Conservation (phyloP, 2,113 vertebrate species). For the Rousettus leschenaultii region DNA sequence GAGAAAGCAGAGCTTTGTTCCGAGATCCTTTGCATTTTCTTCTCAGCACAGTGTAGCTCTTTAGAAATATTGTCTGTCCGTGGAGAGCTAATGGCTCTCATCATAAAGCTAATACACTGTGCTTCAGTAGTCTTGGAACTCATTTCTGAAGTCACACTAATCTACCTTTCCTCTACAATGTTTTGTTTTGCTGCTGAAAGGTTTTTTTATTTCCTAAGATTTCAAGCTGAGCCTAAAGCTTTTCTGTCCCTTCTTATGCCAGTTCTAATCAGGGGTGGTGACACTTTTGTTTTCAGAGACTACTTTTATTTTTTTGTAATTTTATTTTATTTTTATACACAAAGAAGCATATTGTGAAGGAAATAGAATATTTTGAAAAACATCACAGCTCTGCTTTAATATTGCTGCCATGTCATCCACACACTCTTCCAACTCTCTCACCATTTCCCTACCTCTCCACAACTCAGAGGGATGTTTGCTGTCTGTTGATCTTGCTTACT, state of each 20-base stretch:
- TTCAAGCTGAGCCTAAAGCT: constrained; percentile 36
- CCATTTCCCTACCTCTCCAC: background rate
- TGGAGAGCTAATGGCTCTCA: constrained; percentile 57
- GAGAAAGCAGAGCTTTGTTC: constrained; percentile 43
- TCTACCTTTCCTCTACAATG: constrained; percentile 38
- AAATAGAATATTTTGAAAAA: background rate
- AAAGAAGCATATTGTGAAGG: background rate
- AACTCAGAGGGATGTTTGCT: background rate
- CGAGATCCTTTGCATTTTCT: constrained; percentile 25
- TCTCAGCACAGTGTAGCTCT: background rate
- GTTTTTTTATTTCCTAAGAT: constrained; percentile 30
- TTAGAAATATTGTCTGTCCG: constrained; percentile 50
- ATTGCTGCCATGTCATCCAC: background rate
- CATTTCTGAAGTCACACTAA: constrained; percentile 66
- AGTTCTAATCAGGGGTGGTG: constrained; percentile 55
- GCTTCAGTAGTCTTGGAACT: constrained; percentile 56
- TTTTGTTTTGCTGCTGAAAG: constrained; percentile 44
- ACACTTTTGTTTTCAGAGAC: background rate
- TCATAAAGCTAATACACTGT: constrained; percentile 64
- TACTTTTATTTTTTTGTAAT: background rate
- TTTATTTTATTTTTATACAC: constrained; percentile 36
- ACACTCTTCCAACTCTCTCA: background rate
- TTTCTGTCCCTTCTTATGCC: background rate
- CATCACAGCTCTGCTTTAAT: background rate
- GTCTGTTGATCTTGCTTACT: background rate